These are phyloP conservation scores for Ooceraea biroi DNA, from an alignment of 1,140 invertebrate genomes.

Conservation along the genomic window DNA sequence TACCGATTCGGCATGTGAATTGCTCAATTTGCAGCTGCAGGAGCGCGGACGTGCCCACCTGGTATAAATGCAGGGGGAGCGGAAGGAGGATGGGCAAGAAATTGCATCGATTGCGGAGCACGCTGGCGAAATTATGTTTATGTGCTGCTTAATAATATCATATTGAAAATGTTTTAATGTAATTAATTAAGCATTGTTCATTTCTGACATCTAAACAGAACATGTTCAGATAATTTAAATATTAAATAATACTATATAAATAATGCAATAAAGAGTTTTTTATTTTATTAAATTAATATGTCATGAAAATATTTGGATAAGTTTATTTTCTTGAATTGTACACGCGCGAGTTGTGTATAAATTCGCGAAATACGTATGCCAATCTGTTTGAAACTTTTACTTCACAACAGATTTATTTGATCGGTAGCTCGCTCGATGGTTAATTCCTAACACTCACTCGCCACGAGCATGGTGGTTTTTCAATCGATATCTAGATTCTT, in stretches of 20 bases:
- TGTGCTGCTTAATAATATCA: not conserved
- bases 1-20: slow-evolving; percentile 69
- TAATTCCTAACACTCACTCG: not conserved
- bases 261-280: not conserved
- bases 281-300: not conserved
- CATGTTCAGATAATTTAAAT: not conserved
- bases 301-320: not conserved
- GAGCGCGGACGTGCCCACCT: not conserved
- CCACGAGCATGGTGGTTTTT: not conserved
- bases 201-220: not conserved
- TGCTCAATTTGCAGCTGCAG: slow-evolving; percentile 65
- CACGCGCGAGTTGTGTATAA: not conserved
- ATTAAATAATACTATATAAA: slow-evolving; percentile 2
- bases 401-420: not conserved
- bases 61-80: not conserved
- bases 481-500: not conserved
- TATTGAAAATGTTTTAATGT: not conserved
- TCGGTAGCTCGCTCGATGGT: not conserved
- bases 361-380: not conserved
- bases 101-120: not conserved
- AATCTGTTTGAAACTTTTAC: not conserved
- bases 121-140: slow-evolving; percentile 2
- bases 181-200: not conserved
- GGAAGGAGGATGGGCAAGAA: not conserved
- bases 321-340: slow-evolving; percentile 2